Evolutionary conservation across 2,888 invertebrate species (phyloP).

Genomic region (Drosophila anomelani): DNA sequence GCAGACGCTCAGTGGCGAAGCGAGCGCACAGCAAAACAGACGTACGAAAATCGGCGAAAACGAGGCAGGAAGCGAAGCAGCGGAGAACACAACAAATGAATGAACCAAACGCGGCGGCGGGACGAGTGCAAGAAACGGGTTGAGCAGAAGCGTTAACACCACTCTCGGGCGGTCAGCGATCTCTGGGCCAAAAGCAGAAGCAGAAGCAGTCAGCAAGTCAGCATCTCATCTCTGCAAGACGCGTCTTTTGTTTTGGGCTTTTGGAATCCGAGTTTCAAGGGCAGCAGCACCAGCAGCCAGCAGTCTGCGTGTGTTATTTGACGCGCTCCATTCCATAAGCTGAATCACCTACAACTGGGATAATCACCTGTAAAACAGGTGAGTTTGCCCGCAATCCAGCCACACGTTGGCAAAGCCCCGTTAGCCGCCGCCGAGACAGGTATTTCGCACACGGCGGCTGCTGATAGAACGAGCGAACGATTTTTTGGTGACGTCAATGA

Average conservation of each 20-base stretch:
- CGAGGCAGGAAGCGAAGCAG: slow-evolving; percentile 22
- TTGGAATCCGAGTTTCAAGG: slow-evolving; percentile 60
- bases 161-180: slow-evolving; percentile 69
- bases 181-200: slow-evolving; percentile 55
- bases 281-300: slow-evolving; percentile 37
- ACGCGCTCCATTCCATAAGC: not conserved
- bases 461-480: slow-evolving; percentile 17
- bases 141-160: slow-evolving; percentile 59
- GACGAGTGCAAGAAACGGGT: slow-evolving; percentile 74
- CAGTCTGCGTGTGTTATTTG: slow-evolving; percentile 9
- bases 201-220: slow-evolving; percentile 18
- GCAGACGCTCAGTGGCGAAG: slow-evolving; percentile 58
- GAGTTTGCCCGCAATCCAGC: slow-evolving; percentile 18
- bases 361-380: slow-evolving; percentile 39
- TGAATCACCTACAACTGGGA: slow-evolving; percentile 52
- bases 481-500: slow-evolving; percentile 77
- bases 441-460: slow-evolving; percentile 17
- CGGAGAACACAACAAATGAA: slow-evolving; percentile 26
- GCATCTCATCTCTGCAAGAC: slow-evolving; percentile 28
- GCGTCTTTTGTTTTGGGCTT: slow-evolving; percentile 40
- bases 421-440: slow-evolving; percentile 42
- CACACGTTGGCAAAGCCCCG: slow-evolving; percentile 59
- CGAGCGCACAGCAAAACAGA: slow-evolving; percentile 67
- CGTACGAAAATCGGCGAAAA: slow-evolving; percentile 43
- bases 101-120: slow-evolving; percentile 14